Conservation (phyloP, 2,888 invertebrate genomes). For the Coenonympha arcania region DNA sequence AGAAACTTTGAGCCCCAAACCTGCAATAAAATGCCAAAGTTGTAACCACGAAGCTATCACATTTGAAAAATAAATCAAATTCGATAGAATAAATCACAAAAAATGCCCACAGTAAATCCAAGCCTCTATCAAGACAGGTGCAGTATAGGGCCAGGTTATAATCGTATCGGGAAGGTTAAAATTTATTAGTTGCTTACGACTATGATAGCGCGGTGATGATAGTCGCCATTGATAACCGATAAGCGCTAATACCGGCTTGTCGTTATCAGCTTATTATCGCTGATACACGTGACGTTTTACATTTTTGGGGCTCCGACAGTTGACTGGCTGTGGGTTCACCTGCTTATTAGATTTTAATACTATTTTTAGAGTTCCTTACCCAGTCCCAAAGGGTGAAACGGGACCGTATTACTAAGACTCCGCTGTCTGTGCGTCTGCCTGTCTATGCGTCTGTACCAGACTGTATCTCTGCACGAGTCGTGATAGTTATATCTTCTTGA, state of each 20-base stretch:
- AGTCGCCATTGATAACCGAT: conserved; percentile 11
- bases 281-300: conserved; percentile 4
- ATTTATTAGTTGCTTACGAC: conserved; percentile 17
- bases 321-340: background rate
- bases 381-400: background rate
- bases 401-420: background rate
- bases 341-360: background rate
- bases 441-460: too few relatives aligned
- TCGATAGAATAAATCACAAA: too few relatives aligned
- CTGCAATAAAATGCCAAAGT: too few relatives aligned
- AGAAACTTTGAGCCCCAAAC: too few relatives aligned
- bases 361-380: background rate
- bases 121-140: conserved; percentile 3
- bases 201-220: conserved; percentile 16
- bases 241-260: conserved; percentile 16
- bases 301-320: conserved; percentile 1
- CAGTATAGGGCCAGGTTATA: too few relatives aligned
- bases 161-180: conserved; percentile 11
- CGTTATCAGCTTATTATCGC: conserved; percentile 9
- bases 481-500: too few relatives aligned
- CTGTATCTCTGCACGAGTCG: too few relatives aligned
- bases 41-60: too few relatives aligned
- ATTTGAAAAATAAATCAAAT: too few relatives aligned
- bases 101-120: too few relatives aligned
- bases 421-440: too few relatives aligned